Conservation (phyloP, 2,113 vertebrate genomes). For the Passer domesticus region DNA sequence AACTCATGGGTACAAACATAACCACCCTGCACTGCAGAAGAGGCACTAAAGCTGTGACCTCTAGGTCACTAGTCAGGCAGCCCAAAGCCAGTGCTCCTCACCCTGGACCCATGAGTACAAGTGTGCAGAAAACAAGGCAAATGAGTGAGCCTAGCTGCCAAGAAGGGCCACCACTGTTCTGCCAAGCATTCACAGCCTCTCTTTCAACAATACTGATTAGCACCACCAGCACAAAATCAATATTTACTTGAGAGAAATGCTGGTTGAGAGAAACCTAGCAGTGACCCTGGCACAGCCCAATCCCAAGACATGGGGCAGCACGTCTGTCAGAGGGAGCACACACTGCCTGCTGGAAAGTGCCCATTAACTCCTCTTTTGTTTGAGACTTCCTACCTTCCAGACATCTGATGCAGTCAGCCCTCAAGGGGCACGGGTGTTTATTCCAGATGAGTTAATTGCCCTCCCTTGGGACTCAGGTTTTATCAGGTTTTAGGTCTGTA, state of each 20-base stretch:
- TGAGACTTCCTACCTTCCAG: neutral
- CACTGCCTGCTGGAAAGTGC: neutral
- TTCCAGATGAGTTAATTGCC: neutral
- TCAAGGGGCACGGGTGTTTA: neutral
- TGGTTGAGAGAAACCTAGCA: conserved; percentile 40
- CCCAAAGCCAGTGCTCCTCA: neutral
- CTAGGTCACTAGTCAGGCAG: neutral
- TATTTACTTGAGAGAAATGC: conserved; percentile 38
- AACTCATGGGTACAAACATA: neutral
- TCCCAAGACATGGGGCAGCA: neutral
- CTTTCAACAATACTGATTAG: conserved; percentile 41
- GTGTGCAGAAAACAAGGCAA: neutral
- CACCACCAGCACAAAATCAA: conserved; percentile 66
- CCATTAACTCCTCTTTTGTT: neutral
- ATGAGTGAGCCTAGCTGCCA: neutral
- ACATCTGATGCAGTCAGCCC: neutral
- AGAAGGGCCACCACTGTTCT: neutral
- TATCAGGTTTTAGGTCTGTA: neutral
- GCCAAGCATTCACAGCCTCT: conserved; percentile 3
- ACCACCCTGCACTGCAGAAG: neutral
- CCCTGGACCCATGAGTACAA: neutral
- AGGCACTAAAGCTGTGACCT: neutral
- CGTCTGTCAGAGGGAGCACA: neutral
- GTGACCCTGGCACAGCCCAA: conserved; percentile 6
- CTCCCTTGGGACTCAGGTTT: neutral